phyloP scores from a whole-genome alignment of 2,113 vertebrate species.

The Pangasianodon gigas region DNA sequence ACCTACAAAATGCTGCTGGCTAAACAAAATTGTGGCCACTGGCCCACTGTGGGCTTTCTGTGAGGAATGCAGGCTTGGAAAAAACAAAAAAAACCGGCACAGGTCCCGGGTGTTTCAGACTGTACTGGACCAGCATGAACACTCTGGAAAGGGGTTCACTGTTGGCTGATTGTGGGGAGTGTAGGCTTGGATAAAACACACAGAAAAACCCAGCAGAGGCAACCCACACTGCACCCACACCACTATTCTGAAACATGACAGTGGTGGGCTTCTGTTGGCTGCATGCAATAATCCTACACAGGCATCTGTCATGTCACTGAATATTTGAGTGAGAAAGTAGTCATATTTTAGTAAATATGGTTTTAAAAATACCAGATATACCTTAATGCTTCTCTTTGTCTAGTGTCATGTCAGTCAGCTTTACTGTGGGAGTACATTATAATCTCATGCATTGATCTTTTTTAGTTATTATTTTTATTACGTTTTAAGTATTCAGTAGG shows the following conservation, averaged over 20 bases:
- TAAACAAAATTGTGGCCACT: neutral
- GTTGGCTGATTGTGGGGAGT: neutral
- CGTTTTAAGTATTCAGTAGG: neutral
- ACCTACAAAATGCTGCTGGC: neutral
- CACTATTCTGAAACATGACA: neutral
- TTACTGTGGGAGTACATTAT: neutral
- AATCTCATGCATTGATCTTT: too few species aligned
- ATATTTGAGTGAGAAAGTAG: neutral
- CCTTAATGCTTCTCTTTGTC: neutral
- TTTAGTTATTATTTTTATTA: neutral
- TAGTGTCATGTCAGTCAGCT: neutral
- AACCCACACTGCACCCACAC: neutral
- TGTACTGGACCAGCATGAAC: neutral
- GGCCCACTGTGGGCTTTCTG: neutral
- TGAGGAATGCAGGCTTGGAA: neutral
- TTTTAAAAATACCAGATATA: neutral
- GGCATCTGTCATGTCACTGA: neutral
- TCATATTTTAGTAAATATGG: neutral
- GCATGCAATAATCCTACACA: neutral
- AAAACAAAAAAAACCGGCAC: neutral
- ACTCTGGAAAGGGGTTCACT: neutral
- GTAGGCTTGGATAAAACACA: neutral
- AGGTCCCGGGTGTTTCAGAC: neutral
- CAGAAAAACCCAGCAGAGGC: neutral
- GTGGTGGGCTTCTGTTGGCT: neutral